A percentile compares a stretch with the other conserved stretches of the same genome.
Conservation (phyloP, 2,888 invertebrate species). For the Parnassius glacialis region DNA sequence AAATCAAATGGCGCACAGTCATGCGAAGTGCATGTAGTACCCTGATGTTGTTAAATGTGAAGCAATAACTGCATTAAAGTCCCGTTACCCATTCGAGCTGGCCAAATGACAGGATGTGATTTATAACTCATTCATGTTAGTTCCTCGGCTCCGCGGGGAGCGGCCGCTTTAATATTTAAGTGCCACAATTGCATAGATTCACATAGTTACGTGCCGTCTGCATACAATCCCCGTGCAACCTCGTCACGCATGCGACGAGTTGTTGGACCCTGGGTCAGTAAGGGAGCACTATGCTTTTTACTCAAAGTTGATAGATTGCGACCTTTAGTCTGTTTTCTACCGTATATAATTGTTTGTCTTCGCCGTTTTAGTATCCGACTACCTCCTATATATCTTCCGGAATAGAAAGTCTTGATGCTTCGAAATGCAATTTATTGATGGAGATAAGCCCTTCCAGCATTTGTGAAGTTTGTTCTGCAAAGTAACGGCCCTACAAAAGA, state of each 20-base stretch:
- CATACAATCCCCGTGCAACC: slow-evolving; percentile 20
- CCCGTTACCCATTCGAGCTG: slow-evolving; percentile 35
- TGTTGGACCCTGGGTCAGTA: neutral
- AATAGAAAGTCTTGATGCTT: too few species aligned
- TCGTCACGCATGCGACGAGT: slow-evolving; percentile 10
- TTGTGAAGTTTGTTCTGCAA: slow-evolving; percentile 19
- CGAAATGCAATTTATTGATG: too few species aligned
- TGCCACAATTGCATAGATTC: slow-evolving; percentile 28
- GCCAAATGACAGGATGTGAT: slow-evolving; percentile 38
- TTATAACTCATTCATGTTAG: slow-evolving; percentile 42
- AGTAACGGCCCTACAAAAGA: slow-evolving; percentile 23
- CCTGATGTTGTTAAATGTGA: slow-evolving; percentile 27
- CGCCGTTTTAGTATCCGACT: neutral
- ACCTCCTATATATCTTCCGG: neutral
- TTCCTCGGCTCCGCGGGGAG: slow-evolving; percentile 28
- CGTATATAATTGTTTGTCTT: neutral
- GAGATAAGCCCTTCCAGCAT: slow-evolving; percentile 2
- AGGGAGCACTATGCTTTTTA: neutral
- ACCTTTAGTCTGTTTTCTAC: neutral
- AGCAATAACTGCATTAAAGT: slow-evolving; percentile 30
- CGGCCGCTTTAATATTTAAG: slow-evolving; percentile 27
- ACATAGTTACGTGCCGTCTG: slow-evolving; percentile 25
- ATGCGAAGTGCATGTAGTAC: slow-evolving; percentile 15
- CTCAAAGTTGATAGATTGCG: neutral
- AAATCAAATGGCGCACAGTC: slow-evolving; percentile 30